These are phyloP conservation scores for Brachyistius frenatus DNA, from an alignment of 2,113 vertebrate genomes.

Conservation along the genomic window DNA sequence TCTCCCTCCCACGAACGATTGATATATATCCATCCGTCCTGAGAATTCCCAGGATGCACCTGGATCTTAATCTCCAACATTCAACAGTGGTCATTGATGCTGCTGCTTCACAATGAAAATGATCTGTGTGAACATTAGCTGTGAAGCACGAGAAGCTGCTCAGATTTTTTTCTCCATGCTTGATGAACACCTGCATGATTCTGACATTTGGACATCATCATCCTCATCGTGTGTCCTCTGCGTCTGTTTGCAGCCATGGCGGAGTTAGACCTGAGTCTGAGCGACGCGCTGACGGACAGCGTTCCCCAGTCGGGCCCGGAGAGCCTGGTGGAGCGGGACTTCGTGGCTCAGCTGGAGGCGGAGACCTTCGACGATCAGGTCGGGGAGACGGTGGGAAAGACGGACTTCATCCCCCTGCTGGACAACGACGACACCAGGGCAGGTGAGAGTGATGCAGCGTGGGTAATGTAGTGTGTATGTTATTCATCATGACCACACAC, in stretches of 20 bases:
- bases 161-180: no score
- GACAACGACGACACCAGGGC: conserved; percentile 83
- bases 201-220: background rate
- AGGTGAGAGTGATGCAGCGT: conserved; percentile 66
- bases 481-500: no score
- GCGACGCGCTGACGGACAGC: conserved; percentile 90
- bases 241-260: conserved; percentile 77
- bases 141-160: no score
- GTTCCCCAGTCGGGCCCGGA: conserved; percentile 84
- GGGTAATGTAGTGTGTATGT: no score
- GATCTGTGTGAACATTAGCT: no score
- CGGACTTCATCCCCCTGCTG: conserved; percentile 91
- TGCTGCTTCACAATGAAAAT: no score
- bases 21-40: no score
- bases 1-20: no score
- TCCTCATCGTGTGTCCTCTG: background rate
- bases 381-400: conserved; percentile 93
- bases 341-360: conserved; percentile 90
- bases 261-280: conserved; percentile 90
- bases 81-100: no score
- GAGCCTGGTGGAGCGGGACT: conserved; percentile 89
- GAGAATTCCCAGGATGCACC: no score
- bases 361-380: conserved; percentile 92
- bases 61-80: no score
- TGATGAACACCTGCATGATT: no score